Conservation (phyloP, 2,113 vertebrate genomes). For the Corythoichthys haematopterus region DNA sequence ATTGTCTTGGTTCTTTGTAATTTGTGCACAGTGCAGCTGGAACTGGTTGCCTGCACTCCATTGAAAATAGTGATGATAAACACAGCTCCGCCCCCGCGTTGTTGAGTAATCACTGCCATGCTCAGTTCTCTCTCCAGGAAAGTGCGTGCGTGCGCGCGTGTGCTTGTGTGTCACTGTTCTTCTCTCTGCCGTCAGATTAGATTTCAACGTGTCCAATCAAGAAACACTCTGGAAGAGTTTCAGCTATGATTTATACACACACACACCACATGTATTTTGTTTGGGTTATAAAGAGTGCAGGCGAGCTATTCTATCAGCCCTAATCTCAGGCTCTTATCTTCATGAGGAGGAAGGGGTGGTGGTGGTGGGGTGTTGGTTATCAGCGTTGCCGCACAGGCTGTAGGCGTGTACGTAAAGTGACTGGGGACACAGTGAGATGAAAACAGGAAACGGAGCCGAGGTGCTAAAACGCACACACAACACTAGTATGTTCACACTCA, state of each 20-base stretch:
- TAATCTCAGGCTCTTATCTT: constrained; percentile 59
- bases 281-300: constrained; percentile 19
- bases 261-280: constrained; percentile 16
- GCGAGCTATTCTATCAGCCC: constrained; percentile 31
- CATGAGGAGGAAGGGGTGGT: constrained; percentile 32
- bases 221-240: constrained; percentile 19
- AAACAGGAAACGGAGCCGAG: constrained; percentile 47
- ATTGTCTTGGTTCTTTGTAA: background rate
- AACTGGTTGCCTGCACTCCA: constrained; percentile 4
- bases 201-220: constrained; percentile 35
- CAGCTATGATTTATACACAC: constrained; percentile 3
- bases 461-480: constrained; percentile 6
- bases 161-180: background rate
- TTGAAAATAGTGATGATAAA: constrained; percentile 18
- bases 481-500: background rate
- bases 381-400: constrained; percentile 43
- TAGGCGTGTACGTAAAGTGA: constrained; percentile 31
- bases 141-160: constrained; percentile 18
- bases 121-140: constrained; percentile 20
- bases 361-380: constrained; percentile 40
- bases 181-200: background rate
- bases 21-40: constrained; percentile 12
- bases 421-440: constrained; percentile 33
- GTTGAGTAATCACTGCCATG: constrained; percentile 32
- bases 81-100: constrained; percentile 3